Base-by-base conservation (phyloP, 1,140 invertebrate genomes). In the Piezodorus guildinii region DNA sequence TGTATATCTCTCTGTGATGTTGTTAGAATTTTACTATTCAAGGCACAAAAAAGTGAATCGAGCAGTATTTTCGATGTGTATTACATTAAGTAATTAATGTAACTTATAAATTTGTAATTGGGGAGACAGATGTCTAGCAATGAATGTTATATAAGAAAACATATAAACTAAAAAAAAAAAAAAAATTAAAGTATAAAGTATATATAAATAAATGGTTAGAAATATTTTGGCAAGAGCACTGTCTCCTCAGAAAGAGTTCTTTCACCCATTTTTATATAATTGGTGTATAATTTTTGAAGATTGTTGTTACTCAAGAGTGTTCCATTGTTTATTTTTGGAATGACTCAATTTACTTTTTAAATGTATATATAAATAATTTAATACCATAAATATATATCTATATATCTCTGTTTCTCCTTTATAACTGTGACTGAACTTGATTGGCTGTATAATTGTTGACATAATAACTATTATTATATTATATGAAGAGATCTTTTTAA, bases 401-500 rank as follows among this genome's bases (percentile, higher is more conserved):
- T 62, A 21, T 60, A 60, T 39, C 43, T 60, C 43, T 56, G 52
- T 56, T 56, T 56, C 52, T 56, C 17, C 16, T 56, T 58, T 58
- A 56, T 64, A 43, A 52, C 45, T 65, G 63, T 65, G 63, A 65
- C 63, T 65, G 63, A 65, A 60, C 44, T 60, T 65, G 34, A 60
- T 62, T 65, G 63, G 63, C 63, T 65, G 63, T 65, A 51, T 62
- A 21, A 51, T 52, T 51, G 62, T 52, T 52, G 58, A 60, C 2
- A 19, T 21, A 21, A 49, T 49, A 19, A 49, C 21, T 19, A 49
- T 49, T 49, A 49, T 49, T 49, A 49, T 49, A 49, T 39, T 39
- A 5, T 49, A 21, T 49, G 46, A 49, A 49, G 21, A 39, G 21
- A 49, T 49, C 46, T 49, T 49, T 49, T 19, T 39, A 39, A 39